Base-by-base conservation (phyloP, 2,113 vertebrate genomes). In the Carollia perspicillata region DNA sequence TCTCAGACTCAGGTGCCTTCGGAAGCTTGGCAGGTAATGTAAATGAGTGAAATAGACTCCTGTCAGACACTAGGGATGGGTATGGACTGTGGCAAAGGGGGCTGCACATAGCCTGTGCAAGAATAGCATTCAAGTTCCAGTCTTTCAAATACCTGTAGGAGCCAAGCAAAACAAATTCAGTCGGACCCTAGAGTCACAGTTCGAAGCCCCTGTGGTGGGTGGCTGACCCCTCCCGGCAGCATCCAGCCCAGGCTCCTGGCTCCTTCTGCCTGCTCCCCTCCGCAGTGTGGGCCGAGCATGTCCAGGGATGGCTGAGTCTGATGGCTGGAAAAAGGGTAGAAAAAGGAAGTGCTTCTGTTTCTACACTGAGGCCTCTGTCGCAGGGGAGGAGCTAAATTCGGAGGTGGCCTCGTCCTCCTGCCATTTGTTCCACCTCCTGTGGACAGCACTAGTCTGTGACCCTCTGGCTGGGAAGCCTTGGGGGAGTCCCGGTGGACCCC, bases 211-310 rank as follows among this genome's bases (percentile, higher is more conserved):
- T 37, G 0, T 5, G 10, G 11, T 6, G 5, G 5, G 44, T 26
- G 14, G 10, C 85, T 30, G 10, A 16, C 68, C 47, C 26, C 22
- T 53, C 17, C n/a, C 35, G 13, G 9, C 4, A 20, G 30, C 17
- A 7, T 14, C 17, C 2, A 7, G 5, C 12, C 66, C 20, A 3
- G 3, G 6, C 2, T 6, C 44, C 42, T 6, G 16, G 16, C 1
- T 1, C 49, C 49, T 74, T 60, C 68, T 12, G 20, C 22, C 55
- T 10, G 51, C 22, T 37, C 1, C 17, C 49, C 35, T 22, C 53
- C 12, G 53, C 22, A 47, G 0, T 10, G 9, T 1, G 6, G 30
- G 14, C 63, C 58, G n/a, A 8, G 14, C 6, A 0, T 3, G 40
- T 6, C 28, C 26, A 16, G 23, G 37, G 23, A 3, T 0, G 14